These are phyloP conservation scores for Hippasteria phrygiana DNA, from an alignment of 53 echinoderm and acorn worm genomes.

Conservation along the genomic window DNA sequence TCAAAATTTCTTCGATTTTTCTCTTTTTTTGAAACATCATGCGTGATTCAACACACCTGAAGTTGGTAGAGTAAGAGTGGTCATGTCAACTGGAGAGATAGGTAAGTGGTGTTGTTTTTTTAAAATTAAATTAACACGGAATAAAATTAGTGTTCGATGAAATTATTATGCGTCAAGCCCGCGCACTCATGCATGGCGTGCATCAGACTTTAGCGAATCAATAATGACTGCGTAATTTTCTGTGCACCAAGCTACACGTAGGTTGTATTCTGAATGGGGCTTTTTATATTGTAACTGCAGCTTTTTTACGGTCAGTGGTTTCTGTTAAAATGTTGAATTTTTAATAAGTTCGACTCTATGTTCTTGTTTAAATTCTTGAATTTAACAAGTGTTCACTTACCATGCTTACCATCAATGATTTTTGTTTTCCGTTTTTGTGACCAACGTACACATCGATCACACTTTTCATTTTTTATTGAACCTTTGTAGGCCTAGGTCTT, in stretches of 20 bases:
- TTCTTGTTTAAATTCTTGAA: not conserved
- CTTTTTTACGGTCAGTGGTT: not conserved
- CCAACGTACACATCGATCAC: no score
- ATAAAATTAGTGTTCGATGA: not conserved
- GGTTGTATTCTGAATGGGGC: not conserved
- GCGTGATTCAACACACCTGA: not conserved
- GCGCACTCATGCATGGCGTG: no score
- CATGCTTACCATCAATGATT: not conserved
- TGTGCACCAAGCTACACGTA: not conserved
- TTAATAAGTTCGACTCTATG: not conserved
- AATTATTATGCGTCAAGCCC: no score
- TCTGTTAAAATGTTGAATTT: constrained; percentile 7
- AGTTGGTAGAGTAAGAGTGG: not conserved
- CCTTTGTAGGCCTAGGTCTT: no score
- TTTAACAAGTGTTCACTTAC: not conserved
- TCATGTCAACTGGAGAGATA: constrained; percentile 30
- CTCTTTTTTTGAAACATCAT: not conserved
- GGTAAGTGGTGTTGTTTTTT: not conserved
- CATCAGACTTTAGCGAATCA: not conserved
- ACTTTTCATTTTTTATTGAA: no score
- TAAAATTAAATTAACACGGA: not conserved
- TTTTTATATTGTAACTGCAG: not conserved
- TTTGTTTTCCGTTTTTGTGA: no score
- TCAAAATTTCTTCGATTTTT: not conserved
- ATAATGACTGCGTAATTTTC: not conserved